Base-by-base conservation (phyloP, 2,888 invertebrate species). In the Ashinkailepas kermadecensis region DNA sequence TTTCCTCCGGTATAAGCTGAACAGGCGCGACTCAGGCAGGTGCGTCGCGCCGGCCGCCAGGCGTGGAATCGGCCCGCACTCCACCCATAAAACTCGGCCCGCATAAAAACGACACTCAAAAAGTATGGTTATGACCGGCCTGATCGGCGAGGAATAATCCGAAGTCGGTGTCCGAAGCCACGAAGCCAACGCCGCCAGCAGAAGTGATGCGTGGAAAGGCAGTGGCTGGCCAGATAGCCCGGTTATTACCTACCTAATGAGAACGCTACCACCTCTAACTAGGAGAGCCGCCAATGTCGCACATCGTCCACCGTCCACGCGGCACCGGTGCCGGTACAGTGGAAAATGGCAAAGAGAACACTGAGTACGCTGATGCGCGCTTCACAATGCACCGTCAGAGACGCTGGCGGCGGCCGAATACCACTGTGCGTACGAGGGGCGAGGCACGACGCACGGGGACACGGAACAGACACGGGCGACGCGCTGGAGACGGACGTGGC, bases 221-320 rank as follows among this genome's bases (percentile, higher is more conserved):
- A 67, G 67, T 13, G 67, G n/a, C 67, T 39, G 65, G 39, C 12
- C 67, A n/a, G 25, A n/a, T 23, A 67, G 67, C 39, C 67, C n/a
- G 67, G 67, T 25, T 67, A 67, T 67, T 67, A 67, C 67, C 39
- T 67, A 67, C 67, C n/a, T n/a, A n/a, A n/a, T n/a, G n/a, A 67
- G 25, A 67, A 23, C 67, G 11, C 23, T 23, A 67, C 67, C 25
- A 67, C 67, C 15, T 67, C 15, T n/a, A n/a, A n/a, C n/a, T n/a
- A n/a, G n/a, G n/a, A n/a, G n/a, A n/a, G n/a, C n/a, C n/a, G n/a
- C n/a, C n/a, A n/a, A n/a, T n/a, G n/a, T n/a, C n/a, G n/a, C n/a
- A n/a, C n/a, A n/a, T n/a, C n/a, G n/a, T n/a, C n/a, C n/a, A n/a
- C n/a, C n/a, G n/a, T n/a, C n/a, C n/a, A n/a, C n/a, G n/a, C n/a